Evolutionary conservation across 37 sponge, comb jelly and placozoan genomes (phyloP).

Genomic region (Lycopodina hypogea): DNA sequence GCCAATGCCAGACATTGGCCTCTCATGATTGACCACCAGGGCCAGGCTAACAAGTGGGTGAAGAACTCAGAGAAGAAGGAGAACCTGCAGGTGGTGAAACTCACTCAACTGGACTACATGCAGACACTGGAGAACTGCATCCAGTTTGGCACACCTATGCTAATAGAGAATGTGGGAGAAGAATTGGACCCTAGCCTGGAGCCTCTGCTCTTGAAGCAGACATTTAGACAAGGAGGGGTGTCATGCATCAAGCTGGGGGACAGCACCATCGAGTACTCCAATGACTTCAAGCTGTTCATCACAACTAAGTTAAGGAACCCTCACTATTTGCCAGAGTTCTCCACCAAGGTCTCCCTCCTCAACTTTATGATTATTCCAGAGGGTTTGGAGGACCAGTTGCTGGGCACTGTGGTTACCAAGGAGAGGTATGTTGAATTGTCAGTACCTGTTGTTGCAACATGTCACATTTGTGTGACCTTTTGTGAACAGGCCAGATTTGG

Average conservation of each 20-base stretch:
- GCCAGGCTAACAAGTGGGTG: slow-evolving; percentile 99
- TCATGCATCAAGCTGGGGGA: slow-evolving; percentile 97
- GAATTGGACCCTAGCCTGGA: slow-evolving; percentile 97
- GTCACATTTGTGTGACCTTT: neutral
- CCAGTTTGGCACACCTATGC: slow-evolving; percentile 95
- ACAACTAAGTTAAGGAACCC: slow-evolving; percentile 98
- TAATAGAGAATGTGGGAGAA: slow-evolving; percentile 99
- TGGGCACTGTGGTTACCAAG: slow-evolving; percentile 98
- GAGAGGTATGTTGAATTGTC: slow-evolving; percentile 56
- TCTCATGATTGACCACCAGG: slow-evolving; percentile 99
- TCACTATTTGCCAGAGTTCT: slow-evolving; percentile 98
- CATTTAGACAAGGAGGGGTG: slow-evolving; percentile 99
- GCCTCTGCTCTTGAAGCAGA: slow-evolving; percentile 96
- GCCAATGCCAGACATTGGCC: slow-evolving; percentile 97
- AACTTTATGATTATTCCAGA: slow-evolving; percentile 99
- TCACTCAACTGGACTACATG: slow-evolving; percentile 93
- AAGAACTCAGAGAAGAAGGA: slow-evolving; percentile 91
- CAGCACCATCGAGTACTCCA: slow-evolving; percentile 91
- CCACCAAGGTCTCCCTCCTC: slow-evolving; percentile 92
- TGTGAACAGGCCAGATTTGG: slow-evolving; percentile 88
- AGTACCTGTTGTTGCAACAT: too few relatives aligned
- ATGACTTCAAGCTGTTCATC: slow-evolving; percentile 94
- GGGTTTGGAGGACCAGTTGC: slow-evolving; percentile 96
- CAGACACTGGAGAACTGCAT: slow-evolving; percentile 98
- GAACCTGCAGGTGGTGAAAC: slow-evolving; percentile 90